Evolutionary conservation across 2,797 vertebrate species (phyloP).

Genomic region (Pseudochirops corinnae): DNA sequence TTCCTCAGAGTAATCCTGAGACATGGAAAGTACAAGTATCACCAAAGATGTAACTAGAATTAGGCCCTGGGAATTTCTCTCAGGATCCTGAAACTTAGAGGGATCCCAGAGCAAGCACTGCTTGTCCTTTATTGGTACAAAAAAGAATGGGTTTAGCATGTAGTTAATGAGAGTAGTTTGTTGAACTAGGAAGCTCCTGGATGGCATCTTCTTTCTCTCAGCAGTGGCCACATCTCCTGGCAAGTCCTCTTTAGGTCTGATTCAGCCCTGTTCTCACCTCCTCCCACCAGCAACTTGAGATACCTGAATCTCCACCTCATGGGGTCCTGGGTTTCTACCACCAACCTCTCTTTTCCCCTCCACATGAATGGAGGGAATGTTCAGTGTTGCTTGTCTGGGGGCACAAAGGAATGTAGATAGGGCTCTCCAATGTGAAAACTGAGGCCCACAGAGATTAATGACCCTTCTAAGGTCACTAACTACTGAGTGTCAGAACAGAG

Average conservation of each 20-base stretch:
- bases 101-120: neutral
- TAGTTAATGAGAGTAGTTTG: neutral
- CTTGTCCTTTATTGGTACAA: neutral
- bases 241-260: neutral
- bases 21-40: neutral
- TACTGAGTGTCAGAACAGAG: neutral
- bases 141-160: neutral
- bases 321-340: neutral
- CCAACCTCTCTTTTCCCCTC: neutral
- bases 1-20: neutral
- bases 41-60: neutral
- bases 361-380: neutral
- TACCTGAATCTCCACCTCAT: neutral
- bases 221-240: neutral
- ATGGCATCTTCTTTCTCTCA: neutral
- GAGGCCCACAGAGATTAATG: neutral
- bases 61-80: accelerated
- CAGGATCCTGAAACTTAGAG: neutral
- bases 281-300: neutral
- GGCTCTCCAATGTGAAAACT: neutral
- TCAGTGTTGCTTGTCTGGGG: neutral
- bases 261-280: neutral
- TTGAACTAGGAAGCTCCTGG: neutral
- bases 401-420: neutral
- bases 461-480: neutral